Conservation (phyloP, 2,888 invertebrate species). For the Troides helena region DNA sequence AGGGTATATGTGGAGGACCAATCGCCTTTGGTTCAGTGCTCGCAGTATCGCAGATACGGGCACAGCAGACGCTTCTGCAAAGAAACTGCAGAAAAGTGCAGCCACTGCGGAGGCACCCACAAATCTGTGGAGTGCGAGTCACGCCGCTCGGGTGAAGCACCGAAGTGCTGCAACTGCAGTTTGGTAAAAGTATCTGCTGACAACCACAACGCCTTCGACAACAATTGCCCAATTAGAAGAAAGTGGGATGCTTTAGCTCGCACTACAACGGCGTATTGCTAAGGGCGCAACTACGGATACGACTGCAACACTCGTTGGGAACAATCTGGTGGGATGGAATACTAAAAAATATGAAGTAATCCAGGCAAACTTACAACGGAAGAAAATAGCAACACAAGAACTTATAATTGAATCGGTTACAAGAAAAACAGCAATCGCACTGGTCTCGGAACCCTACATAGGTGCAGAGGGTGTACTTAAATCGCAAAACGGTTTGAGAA, state of each 20-base stretch:
- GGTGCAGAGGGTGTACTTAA: constrained; percentile 14
- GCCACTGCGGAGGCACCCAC: not conserved
- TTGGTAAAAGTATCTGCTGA: not conserved
- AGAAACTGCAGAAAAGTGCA: not conserved
- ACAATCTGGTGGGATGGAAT: no score
- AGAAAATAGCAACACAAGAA: not conserved
- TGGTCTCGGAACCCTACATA: constrained; percentile 28
- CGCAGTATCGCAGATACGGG: not conserved
- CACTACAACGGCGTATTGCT: not conserved
- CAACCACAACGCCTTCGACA: not conserved
- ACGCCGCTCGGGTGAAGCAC: not conserved
- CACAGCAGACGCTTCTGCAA: not conserved
- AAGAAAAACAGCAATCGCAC: not conserved
- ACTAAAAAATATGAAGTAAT: no score
- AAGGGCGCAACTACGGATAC: not conserved
- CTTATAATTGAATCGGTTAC: not conserved
- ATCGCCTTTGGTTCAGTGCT: not conserved
- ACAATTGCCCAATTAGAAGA: not conserved
- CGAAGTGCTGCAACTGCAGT: not conserved
- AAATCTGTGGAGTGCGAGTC: not conserved
- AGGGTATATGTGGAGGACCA: not conserved
- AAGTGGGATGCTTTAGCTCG: constrained; percentile 1
- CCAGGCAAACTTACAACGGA: not conserved
- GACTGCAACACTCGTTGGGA: no score
- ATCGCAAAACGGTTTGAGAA: not conserved